These are phyloP conservation scores for Geotrypetes seraphini DNA, from an alignment of 2,797 vertebrate genomes.

Conservation along the genomic window DNA sequence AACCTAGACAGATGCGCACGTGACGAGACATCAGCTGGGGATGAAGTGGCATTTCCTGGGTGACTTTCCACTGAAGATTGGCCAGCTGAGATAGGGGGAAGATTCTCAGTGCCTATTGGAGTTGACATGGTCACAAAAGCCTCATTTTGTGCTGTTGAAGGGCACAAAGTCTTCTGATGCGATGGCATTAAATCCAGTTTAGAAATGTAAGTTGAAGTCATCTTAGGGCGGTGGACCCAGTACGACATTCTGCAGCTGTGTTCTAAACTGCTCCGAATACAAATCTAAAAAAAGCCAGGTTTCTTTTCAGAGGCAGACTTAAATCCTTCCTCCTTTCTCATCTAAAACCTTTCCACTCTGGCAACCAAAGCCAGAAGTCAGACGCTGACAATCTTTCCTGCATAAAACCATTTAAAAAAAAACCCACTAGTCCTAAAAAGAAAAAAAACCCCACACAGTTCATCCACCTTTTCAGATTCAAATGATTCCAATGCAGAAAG, in stretches of 20 bases:
- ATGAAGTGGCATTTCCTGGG: slow-evolving; percentile 13
- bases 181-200: slow-evolving; percentile 35
- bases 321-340: no score
- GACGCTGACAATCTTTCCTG: slow-evolving; percentile 17
- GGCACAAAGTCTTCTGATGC: slow-evolving; percentile 12
- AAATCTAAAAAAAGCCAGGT: slow-evolving; percentile 11
- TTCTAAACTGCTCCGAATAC: slow-evolving; percentile 10
- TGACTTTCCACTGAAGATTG: not conserved
- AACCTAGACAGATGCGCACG: slow-evolving; percentile 35
- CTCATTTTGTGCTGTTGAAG: slow-evolving; percentile 3
- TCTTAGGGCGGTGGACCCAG: slow-evolving; percentile 14
- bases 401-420: slow-evolving; percentile 11
- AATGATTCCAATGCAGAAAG: slow-evolving; percentile 22
- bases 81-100: slow-evolving; percentile 7
- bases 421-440: slow-evolving; percentile 17
- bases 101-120: slow-evolving; percentile 1
- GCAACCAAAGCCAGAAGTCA: slow-evolving; percentile 23
- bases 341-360: slow-evolving; percentile 32
- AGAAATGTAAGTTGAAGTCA: slow-evolving; percentile 26
- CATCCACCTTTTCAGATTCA: slow-evolving; percentile 7
- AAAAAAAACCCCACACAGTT: slow-evolving; percentile 13
- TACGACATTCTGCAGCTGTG: slow-evolving; percentile 37
- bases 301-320: slow-evolving; percentile 28
- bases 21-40: slow-evolving; percentile 15
- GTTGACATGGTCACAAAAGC: slow-evolving; percentile 17